Base-by-base conservation (phyloP, 2,113 vertebrate species). In the Grammomys dolichurus region DNA sequence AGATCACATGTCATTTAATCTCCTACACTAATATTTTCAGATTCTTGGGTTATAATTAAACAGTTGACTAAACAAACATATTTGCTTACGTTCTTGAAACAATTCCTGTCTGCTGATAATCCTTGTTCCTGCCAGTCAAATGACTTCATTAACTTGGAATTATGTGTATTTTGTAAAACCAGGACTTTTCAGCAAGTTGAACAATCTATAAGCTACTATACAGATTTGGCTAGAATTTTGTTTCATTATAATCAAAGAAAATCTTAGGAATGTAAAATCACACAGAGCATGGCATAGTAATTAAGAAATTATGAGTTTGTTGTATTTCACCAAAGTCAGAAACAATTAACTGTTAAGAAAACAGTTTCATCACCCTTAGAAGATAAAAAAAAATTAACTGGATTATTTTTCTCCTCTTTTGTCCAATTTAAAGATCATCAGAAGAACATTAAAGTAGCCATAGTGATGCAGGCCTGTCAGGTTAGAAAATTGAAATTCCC, bases 121-220 rank as follows among this genome's bases (percentile, higher is more conserved):
- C 31, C 3, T 69, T 48, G 86, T 22, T 92, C 89, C 36, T 96
- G 54, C 76, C 56, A 84, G 48, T 43, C 40, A 96, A 89, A 78
- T 90, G 19, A 51, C 13, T 73, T 95, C n/a, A 87, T 91, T 96
- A 87, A 95, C 67, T 95, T 92, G 24, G 36, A 85, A 95, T 63
- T 90, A 76, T 11, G 33, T 70, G 36, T 76, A 22, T 22, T 73
- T 95, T 58, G 11, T 63, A 33, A 92, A 94, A 94, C 5, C 36
- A 22, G 24, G 46, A 80, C 22, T 90, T 16, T 40, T 58, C 63
- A 81, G 19, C 14, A 95, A 5, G 70, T 84, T 73, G 26, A 92
- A 60, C 10, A 77, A 60, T 80, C 12, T 84, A 31, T 67, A 69
- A 69, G 40, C 19, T 69, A 58, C 40, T 89, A 24, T 17, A 65